Percentiles rank a stretch among this genome's conserved stretches.
Conservation (phyloP, 2,113 vertebrate species). For the Tragelaphus imberbis region DNA sequence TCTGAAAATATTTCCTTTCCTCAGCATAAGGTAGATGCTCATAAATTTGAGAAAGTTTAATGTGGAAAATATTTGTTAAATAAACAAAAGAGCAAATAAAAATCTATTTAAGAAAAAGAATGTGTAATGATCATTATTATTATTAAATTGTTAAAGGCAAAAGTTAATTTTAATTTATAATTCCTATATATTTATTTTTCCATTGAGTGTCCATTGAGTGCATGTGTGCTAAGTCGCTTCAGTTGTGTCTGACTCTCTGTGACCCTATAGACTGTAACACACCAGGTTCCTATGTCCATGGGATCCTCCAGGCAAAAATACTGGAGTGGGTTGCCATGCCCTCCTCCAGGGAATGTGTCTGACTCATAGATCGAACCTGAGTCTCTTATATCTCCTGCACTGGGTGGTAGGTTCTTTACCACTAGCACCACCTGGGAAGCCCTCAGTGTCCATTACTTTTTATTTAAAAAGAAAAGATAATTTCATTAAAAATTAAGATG, state of each 20-base stretch:
- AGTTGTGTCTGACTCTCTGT: neutral
- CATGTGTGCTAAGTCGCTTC: neutral
- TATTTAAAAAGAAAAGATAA: neutral
- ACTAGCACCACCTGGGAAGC: neutral
- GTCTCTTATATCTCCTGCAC: neutral
- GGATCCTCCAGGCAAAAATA: neutral
- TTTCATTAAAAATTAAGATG: neutral
- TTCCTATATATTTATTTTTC: neutral
- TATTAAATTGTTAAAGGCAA: neutral
- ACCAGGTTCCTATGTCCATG: neutral
- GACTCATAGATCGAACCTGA: neutral
- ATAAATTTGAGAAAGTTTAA: neutral
- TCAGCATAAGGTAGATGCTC: neutral
- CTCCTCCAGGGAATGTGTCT: neutral
- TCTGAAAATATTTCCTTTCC: neutral
- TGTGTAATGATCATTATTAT: neutral
- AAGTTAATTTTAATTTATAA: neutral
- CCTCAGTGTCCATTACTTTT: neutral
- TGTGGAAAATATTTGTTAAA: slow-evolving; percentile 21
- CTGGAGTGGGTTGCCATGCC: neutral
- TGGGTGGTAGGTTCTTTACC: neutral
- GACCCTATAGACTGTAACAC: neutral
- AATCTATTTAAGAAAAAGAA: neutral
- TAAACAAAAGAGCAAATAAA: neutral
- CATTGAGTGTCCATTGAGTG: neutral